Evolutionary conservation across 2,113 vertebrate genomes (phyloP).

Genomic region (Embiotoca jacksoni): DNA sequence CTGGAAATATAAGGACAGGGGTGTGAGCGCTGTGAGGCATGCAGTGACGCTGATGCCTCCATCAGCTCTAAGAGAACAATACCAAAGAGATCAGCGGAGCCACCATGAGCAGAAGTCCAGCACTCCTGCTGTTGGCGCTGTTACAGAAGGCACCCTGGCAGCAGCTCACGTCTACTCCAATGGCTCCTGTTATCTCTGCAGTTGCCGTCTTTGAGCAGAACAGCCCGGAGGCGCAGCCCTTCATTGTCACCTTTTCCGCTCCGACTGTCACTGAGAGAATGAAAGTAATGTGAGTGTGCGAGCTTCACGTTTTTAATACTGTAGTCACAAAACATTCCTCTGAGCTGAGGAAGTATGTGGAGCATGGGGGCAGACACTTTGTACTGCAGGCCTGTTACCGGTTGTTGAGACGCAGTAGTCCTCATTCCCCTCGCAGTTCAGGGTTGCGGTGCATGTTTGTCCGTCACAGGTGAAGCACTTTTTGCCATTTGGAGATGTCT

Average conservation of each 20-base stretch:
- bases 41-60: background rate
- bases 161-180: conserved; percentile 5
- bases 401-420: conserved; percentile 55
- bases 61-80: conserved; percentile 27
- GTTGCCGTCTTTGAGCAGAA: background rate
- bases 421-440: conserved; percentile 62
- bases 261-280: background rate
- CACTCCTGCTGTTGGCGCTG: conserved; percentile 33
- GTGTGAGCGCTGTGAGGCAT: background rate
- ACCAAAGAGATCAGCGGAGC: conserved; percentile 22
- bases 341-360: conserved; percentile 11
- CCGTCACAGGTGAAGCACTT: conserved; percentile 64
- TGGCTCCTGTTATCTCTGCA: fast-evolving
- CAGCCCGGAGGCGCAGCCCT: conserved; percentile 66
- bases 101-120: conserved; percentile 48
- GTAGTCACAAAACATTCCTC: background rate
- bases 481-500: conserved; percentile 56
- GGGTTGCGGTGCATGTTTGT: conserved; percentile 1
- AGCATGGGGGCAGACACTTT: background rate
- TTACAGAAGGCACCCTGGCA: conserved; percentile 70
- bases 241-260: fast-evolving
- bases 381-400: conserved; percentile 37
- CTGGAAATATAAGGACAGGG: background rate
- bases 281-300: background rate
- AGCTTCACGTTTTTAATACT: background rate